phyloP scores from a whole-genome alignment of 2,113 vertebrate species.

The Amblyopsis rosae region DNA sequence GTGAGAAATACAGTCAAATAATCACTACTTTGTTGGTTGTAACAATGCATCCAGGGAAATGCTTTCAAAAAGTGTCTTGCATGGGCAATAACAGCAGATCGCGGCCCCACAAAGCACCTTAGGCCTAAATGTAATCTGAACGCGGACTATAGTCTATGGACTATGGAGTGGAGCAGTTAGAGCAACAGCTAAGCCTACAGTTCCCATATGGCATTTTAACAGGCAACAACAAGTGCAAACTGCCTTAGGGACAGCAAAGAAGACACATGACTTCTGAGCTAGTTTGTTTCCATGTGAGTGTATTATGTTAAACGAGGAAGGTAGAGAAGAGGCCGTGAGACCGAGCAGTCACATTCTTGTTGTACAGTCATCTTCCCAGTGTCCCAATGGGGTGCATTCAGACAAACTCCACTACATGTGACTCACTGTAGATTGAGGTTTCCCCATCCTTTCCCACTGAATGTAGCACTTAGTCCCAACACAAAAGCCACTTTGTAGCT shows the following conservation, averaged over 20 bases:
- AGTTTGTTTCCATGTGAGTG: constrained; percentile 1
- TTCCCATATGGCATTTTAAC: constrained; percentile 66
- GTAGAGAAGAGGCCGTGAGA: constrained; percentile 38
- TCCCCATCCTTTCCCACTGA: constrained; percentile 12
- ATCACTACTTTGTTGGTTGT: too few species aligned
- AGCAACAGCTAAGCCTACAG: constrained; percentile 58
- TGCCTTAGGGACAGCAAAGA: constrained; percentile 17
- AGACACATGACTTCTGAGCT: constrained; percentile 29
- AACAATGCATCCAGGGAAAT: constrained; percentile 39
- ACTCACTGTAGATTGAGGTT: constrained; percentile 28
- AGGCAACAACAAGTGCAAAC: constrained; percentile 27
- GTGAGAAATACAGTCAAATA: too few species aligned
- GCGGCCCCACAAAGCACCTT: constrained; percentile 60
- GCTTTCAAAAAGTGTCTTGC: constrained; percentile 29
- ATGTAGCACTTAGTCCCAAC: background rate
- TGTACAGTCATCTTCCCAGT: constrained; percentile 49
- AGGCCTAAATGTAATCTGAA: constrained; percentile 70
- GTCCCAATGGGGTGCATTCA: constrained; percentile 35
- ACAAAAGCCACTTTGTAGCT: constrained; percentile 22
- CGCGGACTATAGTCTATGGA: constrained; percentile 44
- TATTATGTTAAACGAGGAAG: constrained; percentile 22
- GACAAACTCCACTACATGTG: constrained; percentile 35
- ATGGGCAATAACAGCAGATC: constrained; percentile 47
- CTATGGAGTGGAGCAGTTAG: constrained; percentile 52
- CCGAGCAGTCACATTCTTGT: constrained; percentile 44